Base-by-base conservation (phyloP, 2,888 invertebrate genomes). In the Rhamphomyia laevipes region DNA sequence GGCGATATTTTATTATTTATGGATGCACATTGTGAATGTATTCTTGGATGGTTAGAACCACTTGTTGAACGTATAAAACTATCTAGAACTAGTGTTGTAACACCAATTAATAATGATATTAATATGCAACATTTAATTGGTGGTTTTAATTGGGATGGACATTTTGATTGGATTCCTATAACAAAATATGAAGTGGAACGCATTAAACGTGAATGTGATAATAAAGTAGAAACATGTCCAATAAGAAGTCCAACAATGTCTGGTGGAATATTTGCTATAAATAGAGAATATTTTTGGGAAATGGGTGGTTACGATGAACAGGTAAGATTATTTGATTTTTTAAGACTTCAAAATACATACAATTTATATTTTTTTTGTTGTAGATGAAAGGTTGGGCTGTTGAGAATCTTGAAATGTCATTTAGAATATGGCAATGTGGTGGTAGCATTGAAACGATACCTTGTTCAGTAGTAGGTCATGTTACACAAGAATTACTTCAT, bases 361-460 rank as follows among this genome's bases (percentile, higher is more conserved):
- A 5, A 33, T 7, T 10, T 27, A 18, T 13, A 21, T 15, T 13
- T 3, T 12, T 23, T 43, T 13, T 13, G 1, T 16, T 51, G 21
- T 50, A 70, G 72, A 96, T 97, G 96, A 91, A 93, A 54, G 90
- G 92, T 55, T 93, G 94, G 93, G 94, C 94, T 40, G 94, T 94
- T 1, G 97, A 97, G 74, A 97, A 97, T 72, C 75, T 97, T 31
- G 96, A 97, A 74, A 93, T 97, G 81, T 94, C 93, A 16, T 97
- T 97, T 67, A 75, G 96, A 65, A 87, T 93, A 59, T 82, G 86
- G 83, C 79, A 81, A 61, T 82, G 78, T 72, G 96, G 96, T 7
- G 97, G 97, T 12, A 80, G 84, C 0, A 73, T 97, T 53, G 96
- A 96, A 74, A 92, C 92, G 7, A 80, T 93, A 46, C 93, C 93